Percentiles rank a stretch among this genome's conserved stretches.
Evolutionary conservation across 2,888 invertebrate genomes (phyloP).

Genomic region (Apamea monoglypha): DNA sequence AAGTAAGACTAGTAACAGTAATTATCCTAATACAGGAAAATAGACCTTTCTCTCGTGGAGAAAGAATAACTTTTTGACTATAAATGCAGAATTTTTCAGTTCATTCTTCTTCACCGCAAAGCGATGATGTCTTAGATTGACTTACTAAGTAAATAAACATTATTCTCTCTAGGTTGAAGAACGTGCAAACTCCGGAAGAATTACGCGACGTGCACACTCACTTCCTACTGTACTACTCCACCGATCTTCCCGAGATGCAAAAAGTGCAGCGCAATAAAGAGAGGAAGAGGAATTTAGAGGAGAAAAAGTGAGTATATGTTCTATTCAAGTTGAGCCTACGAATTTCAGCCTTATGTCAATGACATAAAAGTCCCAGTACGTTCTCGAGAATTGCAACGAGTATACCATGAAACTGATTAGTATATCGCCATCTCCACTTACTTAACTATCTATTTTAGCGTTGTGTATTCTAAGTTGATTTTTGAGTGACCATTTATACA

Average conservation of each 20-base stretch:
- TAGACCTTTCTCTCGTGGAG: neutral
- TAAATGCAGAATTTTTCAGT: neutral
- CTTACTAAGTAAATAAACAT: neutral
- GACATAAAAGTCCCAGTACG: neutral
- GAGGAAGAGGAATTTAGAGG: conserved; percentile 91
- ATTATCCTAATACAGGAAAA: neutral
- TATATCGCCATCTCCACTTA: too few relatives aligned
- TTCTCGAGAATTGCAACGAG: neutral
- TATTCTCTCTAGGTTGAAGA: conserved; percentile 88
- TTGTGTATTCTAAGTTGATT: neutral
- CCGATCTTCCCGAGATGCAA: conserved; percentile 96
- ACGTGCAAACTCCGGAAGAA: conserved; percentile 96
- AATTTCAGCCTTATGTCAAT: neutral
- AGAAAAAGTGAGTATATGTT: conserved; percentile 83
- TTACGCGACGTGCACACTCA: conserved; percentile 98
- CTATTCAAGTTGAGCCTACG: neutral
- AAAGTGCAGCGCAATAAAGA: conserved; percentile 92
- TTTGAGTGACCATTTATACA: neutral
- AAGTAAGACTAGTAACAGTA: neutral
- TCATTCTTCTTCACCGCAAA: neutral
- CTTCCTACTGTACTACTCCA: conserved; percentile 97
- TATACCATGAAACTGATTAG: neutral
- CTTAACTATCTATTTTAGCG: neutral
- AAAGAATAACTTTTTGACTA: neutral
- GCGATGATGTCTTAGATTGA: neutral